phyloP scores from a whole-genome alignment of 1,140 invertebrate genomes.

The Papilio machaon region DNA sequence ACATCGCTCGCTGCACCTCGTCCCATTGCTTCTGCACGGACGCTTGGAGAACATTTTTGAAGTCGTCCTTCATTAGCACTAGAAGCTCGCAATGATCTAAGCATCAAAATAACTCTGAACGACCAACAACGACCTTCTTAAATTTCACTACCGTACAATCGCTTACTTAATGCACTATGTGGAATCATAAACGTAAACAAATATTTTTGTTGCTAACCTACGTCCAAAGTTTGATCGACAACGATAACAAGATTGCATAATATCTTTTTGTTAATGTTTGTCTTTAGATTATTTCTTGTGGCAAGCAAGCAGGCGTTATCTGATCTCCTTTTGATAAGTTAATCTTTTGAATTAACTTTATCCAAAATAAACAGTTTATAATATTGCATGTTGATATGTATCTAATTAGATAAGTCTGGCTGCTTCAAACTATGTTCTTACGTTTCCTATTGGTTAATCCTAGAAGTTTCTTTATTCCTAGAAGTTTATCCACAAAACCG shows the following conservation, averaged over 20 bases:
- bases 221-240: slow-evolving; percentile 39
- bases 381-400: neutral
- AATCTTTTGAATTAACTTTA: too few relatives aligned
- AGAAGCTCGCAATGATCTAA: slow-evolving; percentile 82
- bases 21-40: slow-evolving; percentile 84
- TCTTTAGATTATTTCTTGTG: neutral
- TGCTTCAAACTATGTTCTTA: neutral
- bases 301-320: neutral
- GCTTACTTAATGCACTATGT: slow-evolving; percentile 30
- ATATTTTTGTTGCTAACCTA: slow-evolving; percentile 40
- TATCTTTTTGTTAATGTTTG: neutral
- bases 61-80: slow-evolving; percentile 81
- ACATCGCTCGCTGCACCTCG: slow-evolving; percentile 82
- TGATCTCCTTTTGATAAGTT: neutral
- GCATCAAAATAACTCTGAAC: neutral
- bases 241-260: neutral
- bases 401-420: neutral
- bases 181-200: neutral
- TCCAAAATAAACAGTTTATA: too few relatives aligned
- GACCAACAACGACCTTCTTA: neutral
- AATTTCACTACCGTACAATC: neutral
- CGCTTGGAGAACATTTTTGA: slow-evolving; percentile 83
- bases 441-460: neutral
- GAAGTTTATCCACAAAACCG: neutral
- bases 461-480: too few relatives aligned